A percentile compares a stretch with the other conserved stretches of the same genome.
These are phyloP conservation scores for Callocephalon fimbriatum DNA, from an alignment of 2,113 vertebrate species.

Conservation along the genomic window DNA sequence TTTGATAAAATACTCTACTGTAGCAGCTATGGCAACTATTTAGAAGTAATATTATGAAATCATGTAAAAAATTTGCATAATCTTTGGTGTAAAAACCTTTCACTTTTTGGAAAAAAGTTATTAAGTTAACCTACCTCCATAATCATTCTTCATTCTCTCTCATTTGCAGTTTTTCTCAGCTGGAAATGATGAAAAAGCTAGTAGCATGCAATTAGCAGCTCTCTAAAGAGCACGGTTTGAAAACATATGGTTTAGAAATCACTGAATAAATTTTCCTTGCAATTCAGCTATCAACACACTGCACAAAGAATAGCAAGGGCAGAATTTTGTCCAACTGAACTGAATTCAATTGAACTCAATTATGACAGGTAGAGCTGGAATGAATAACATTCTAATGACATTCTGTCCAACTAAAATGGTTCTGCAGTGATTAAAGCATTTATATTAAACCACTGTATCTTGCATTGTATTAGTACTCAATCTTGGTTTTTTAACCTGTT, in stretches of 20 bases:
- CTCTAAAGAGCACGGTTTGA: background rate
- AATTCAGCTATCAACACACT: background rate
- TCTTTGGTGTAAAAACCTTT: background rate
- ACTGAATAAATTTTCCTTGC: background rate
- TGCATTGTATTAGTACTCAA: background rate
- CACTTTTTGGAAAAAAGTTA: background rate
- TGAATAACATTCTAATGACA: background rate
- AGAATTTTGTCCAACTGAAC: background rate
- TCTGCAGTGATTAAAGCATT: background rate
- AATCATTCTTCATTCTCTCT: background rate
- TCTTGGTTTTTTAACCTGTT: background rate
- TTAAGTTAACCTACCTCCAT: background rate
- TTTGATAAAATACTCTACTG: background rate
- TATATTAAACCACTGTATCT: background rate
- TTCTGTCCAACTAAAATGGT: background rate
- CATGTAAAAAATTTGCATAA: background rate
- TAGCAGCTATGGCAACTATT: background rate
- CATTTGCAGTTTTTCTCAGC: background rate
- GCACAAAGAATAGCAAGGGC: background rate
- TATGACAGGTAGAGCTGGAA: background rate
- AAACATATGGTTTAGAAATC: constrained; percentile 27
- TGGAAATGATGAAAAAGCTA: background rate
- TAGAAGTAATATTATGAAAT: background rate
- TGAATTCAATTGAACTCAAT: background rate
- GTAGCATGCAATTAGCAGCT: background rate